These are phyloP conservation scores for Agrotis ipsilon DNA, from an alignment of 2,888 invertebrate species.

Conservation along the genomic window DNA sequence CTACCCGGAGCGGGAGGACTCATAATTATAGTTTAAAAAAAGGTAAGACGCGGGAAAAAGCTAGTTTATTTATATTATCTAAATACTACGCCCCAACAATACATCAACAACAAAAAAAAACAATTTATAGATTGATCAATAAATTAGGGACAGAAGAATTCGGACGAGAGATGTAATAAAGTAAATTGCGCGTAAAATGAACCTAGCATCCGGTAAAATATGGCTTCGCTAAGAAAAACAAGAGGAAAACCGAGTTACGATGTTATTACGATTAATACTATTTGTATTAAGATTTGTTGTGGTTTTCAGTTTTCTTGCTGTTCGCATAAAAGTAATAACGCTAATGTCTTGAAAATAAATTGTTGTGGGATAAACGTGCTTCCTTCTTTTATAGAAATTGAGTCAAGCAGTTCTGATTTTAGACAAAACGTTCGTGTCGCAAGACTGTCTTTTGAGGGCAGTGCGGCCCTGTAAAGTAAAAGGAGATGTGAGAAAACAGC, in stretches of 20 bases:
- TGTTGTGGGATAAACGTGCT: background rate
- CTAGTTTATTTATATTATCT: no score
- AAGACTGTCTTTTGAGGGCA: no score
- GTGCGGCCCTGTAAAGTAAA: no score
- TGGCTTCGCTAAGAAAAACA: constrained; percentile 56
- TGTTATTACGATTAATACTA: constrained; percentile 51
- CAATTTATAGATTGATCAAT: constrained; percentile 64
- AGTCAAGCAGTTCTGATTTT: background rate
- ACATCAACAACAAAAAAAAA: constrained; percentile 21
- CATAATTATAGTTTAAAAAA: no score
- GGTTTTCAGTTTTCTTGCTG: constrained; percentile 28
- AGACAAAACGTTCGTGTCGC: no score
- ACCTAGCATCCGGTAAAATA: constrained; percentile 67
- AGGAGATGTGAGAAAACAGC: no score
- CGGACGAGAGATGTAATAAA: constrained; percentile 70
- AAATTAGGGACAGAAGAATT: constrained; percentile 67
- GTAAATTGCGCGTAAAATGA: constrained; percentile 77
- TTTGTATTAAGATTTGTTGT: constrained; percentile 45
- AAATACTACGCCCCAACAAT: background rate
- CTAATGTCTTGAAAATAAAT: constrained; percentile 5
- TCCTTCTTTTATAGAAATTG: background rate
- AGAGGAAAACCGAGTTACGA: constrained; percentile 29
- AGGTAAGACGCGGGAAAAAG: no score
- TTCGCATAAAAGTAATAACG: background rate
- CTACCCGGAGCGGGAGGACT: no score